Evolutionary conservation across 1,140 invertebrate species (phyloP).

Genomic region (Leguminivora glycinivorella): DNA sequence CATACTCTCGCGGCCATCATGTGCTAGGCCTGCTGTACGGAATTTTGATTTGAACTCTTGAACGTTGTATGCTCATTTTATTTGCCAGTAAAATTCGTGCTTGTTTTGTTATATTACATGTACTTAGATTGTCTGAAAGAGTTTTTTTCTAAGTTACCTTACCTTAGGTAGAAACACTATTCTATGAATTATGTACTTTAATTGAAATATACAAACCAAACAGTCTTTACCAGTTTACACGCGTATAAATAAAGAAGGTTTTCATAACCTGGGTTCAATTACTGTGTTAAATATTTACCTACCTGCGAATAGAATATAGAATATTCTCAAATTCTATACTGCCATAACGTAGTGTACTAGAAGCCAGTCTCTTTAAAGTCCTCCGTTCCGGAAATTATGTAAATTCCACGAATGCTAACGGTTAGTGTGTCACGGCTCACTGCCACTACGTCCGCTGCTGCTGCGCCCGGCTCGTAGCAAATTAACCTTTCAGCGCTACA

Average conservation of each 20-base stretch:
- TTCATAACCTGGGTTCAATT: too few relatives aligned
- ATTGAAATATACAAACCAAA: too few relatives aligned
- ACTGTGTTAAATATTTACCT: not conserved
- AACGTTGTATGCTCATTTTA: not conserved
- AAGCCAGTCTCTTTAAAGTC: not conserved
- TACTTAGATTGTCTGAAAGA: too few relatives aligned
- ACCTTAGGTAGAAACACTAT: too few relatives aligned
- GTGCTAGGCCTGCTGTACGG: too few relatives aligned
- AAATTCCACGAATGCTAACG: not conserved
- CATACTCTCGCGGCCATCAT: too few relatives aligned
- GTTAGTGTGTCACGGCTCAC: not conserved
- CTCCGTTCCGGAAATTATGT: not conserved
- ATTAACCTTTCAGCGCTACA: slow-evolving; percentile 30
- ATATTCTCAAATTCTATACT: not conserved
- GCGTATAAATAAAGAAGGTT: too few relatives aligned
- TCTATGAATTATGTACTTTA: too few relatives aligned
- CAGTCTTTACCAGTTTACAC: too few relatives aligned
- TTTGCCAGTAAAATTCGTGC: not conserved
- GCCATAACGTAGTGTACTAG: not conserved
- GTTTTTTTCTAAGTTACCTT: too few relatives aligned
- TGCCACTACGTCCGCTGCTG: not conserved
- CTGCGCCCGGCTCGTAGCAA: slow-evolving; percentile 17
- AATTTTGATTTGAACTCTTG: too few relatives aligned
- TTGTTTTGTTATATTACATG: not conserved
- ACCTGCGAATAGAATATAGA: not conserved